phyloP scores from a whole-genome alignment of 1,140 invertebrate genomes.

The Panagrolaimus sp. region DNA sequence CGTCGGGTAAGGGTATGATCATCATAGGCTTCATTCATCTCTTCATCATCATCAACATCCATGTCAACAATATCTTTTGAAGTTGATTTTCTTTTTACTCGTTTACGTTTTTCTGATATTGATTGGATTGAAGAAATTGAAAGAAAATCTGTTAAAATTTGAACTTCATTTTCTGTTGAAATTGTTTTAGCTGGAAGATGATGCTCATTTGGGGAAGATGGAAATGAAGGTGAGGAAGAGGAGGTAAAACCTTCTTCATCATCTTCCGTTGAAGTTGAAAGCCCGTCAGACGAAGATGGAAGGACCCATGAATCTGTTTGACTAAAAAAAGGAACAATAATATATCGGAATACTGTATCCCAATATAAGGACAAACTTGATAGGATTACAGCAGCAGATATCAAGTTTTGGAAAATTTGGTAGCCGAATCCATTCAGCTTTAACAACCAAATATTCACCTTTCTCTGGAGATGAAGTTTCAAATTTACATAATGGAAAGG shows the following conservation, averaged over 20 bases:
- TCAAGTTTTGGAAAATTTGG: neutral
- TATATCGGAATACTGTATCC: too few relatives aligned
- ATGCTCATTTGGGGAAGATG: conserved; percentile 67
- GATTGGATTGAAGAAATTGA: too few relatives aligned
- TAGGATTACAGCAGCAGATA: neutral
- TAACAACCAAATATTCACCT: neutral
- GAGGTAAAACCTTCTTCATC: conserved; percentile 4
- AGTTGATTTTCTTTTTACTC: too few relatives aligned
- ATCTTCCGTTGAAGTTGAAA: neutral
- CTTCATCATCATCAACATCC: too few relatives aligned
- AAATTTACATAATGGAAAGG: conserved; percentile 1
- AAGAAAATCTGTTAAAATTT: too few relatives aligned
- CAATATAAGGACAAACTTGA: neutral
- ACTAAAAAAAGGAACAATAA: too few relatives aligned
- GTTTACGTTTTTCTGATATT: too few relatives aligned
- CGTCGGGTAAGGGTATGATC: conserved; percentile 60
- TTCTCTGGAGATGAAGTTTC: neutral
- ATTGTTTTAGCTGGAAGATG: conserved; percentile 62
- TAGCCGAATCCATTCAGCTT: neutral
- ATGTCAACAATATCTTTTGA: too few relatives aligned
- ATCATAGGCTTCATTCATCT: too few relatives aligned
- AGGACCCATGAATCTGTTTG: neutral
- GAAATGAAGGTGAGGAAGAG: neutral
- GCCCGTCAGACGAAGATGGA: neutral
- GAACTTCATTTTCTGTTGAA: too few relatives aligned